Conservation (phyloP, 1,140 invertebrate genomes). For the Stenopsyche tienmushanensis region DNA sequence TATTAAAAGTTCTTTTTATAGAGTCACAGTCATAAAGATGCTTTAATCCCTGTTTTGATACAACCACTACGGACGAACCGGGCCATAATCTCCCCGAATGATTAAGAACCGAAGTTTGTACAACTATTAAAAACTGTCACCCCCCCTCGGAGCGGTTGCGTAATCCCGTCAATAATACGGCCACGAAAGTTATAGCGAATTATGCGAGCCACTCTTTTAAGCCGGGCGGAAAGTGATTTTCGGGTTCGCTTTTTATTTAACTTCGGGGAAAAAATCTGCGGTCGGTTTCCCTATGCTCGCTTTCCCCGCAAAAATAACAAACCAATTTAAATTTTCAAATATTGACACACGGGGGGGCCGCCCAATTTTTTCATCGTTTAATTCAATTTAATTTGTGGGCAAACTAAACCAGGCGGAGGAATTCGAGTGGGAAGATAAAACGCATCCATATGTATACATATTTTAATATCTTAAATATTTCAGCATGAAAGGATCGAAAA, state of each 20-base stretch:
- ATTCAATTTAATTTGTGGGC: slow-evolving; percentile 15
- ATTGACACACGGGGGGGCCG: slow-evolving; percentile 14
- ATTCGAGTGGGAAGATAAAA: no score
- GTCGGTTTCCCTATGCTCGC: slow-evolving; percentile 4
- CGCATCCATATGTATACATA: no score
- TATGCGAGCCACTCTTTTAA: slow-evolving; percentile 1
- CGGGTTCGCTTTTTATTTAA: slow-evolving; percentile 19
- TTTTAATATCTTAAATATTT: no score
- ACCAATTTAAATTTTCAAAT: slow-evolving; percentile 29
- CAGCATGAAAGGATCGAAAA: no score
- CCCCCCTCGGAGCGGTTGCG: not conserved
- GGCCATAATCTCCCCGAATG: no score
- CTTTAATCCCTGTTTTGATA: no score
- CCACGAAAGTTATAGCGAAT: slow-evolving; percentile 7
- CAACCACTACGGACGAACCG: no score
- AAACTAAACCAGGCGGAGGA: no score
- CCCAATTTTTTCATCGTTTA: slow-evolving; percentile 28
- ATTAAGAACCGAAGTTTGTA: no score
- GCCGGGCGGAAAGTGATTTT: slow-evolving; percentile 18
- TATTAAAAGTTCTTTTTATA: no score
- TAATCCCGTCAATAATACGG: slow-evolving; percentile 1
- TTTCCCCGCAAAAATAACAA: slow-evolving; percentile 30
- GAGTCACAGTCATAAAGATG: no score
- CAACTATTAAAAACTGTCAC: not conserved
- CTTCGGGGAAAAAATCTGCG: slow-evolving; percentile 22